A percentile compares a stretch with the other conserved stretches of the same genome.
These are phyloP conservation scores for Heteronetta atricapilla DNA, from an alignment of 2,113 vertebrate genomes.

Conservation along the genomic window DNA sequence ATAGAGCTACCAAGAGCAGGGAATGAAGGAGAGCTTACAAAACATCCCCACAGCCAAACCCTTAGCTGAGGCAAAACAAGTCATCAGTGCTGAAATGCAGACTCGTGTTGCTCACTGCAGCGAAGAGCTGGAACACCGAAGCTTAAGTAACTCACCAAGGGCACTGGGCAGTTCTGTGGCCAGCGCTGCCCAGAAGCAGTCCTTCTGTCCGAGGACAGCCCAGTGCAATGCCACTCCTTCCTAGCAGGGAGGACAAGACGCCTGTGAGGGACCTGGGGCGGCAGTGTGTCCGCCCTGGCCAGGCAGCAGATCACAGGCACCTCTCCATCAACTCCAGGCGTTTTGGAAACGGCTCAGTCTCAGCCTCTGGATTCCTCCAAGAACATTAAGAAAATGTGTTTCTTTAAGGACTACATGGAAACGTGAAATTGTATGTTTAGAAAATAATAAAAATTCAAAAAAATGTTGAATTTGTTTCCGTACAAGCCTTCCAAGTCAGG, in stretches of 20 bases:
- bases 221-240: neutral
- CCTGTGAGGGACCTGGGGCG: neutral
- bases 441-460: conserved; percentile 13
- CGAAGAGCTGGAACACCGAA: neutral
- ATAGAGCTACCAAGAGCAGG: neutral
- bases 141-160: neutral
- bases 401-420: conserved; percentile 14
- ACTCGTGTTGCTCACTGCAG: neutral
- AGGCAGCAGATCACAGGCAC: neutral
- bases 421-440: conserved; percentile 23
- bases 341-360: neutral
- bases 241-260: neutral
- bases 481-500: conserved; percentile 28
- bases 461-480: conserved; percentile 20
- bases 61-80: neutral
- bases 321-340: neutral
- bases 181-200: neutral
- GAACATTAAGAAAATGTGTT: neutral
- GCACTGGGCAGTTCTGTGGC: neutral
- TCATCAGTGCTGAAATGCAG: neutral
- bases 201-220: neutral
- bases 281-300: neutral
- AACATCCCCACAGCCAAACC: neutral
- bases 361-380: neutral
- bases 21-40: neutral